Conservation (phyloP, 2,888 invertebrate species). For the Hypsopygia costalis region DNA sequence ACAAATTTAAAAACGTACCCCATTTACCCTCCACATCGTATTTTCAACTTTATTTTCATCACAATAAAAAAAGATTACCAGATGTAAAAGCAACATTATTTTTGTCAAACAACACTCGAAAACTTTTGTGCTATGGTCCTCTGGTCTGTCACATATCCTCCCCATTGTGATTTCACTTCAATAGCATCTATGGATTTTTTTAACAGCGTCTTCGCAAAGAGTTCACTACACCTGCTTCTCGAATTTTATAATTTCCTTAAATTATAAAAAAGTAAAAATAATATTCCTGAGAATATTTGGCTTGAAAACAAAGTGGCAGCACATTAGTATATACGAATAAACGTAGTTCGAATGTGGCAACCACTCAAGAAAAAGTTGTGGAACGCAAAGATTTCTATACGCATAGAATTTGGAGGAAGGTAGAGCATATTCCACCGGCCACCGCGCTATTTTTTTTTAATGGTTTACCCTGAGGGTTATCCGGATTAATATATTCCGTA, state of each 20-base stretch:
- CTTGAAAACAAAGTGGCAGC: too few species aligned
- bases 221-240: slow-evolving; percentile 65
- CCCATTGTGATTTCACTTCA: slow-evolving; percentile 68
- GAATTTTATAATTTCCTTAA: slow-evolving; percentile 31
- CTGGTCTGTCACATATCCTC: slow-evolving; percentile 77
- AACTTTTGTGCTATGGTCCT: slow-evolving; percentile 68
- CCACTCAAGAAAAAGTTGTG: too few species aligned
- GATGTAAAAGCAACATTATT: slow-evolving; percentile 1
- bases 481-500: too few species aligned
- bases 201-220: slow-evolving; percentile 48
- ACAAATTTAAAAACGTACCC: slow-evolving; percentile 16
- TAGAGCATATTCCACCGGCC: too few species aligned
- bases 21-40: slow-evolving; percentile 16
- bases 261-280: slow-evolving; percentile 15
- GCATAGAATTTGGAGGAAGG: too few species aligned
- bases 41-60: slow-evolving; percentile 27
- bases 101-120: slow-evolving; percentile 48
- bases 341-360: too few species aligned
- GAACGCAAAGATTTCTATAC: too few species aligned
- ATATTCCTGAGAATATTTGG: not conserved
- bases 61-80: slow-evolving; percentile 11
- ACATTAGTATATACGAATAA: too few species aligned
- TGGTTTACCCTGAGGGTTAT: too few species aligned
- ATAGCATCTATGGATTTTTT: slow-evolving; percentile 60
- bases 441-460: too few species aligned